Conservation (phyloP, 2,888 invertebrate species). For the Ceriagrion tenellum region DNA sequence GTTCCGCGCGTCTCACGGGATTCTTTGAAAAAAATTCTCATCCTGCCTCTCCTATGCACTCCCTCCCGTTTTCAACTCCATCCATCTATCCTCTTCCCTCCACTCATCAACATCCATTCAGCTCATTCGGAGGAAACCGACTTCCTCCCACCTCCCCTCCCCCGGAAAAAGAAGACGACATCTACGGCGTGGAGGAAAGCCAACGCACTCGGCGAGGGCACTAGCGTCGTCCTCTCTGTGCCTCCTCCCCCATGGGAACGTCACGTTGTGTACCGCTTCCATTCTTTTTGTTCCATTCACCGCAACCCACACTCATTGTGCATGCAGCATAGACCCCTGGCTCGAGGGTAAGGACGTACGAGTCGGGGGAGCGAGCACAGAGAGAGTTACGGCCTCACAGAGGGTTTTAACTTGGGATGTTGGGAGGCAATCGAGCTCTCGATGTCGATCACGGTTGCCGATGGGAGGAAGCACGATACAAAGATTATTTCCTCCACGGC, state of each 20-base stretch:
- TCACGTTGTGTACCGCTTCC: background rate
- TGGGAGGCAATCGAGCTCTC: background rate
- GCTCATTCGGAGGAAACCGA: slow-evolving; percentile 49
- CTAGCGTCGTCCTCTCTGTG: too few species aligned
- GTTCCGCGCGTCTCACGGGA: slow-evolving; percentile 38
- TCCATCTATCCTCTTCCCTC: background rate
- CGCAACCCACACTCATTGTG: slow-evolving; percentile 6
- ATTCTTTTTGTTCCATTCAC: slow-evolving; percentile 7
- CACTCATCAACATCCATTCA: background rate
- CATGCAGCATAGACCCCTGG: background rate
- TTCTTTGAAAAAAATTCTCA: background rate
- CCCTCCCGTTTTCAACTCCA: slow-evolving; percentile 19
- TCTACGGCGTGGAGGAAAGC: background rate
- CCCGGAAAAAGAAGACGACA: background rate
- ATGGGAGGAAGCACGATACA: background rate
- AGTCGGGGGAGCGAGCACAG: background rate
- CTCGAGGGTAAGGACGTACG: background rate
- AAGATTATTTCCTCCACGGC: background rate
- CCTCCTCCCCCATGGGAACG: slow-evolving; percentile 14
- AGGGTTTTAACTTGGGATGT: background rate
- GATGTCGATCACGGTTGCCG: background rate
- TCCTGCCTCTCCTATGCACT: background rate
- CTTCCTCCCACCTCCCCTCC: background rate
- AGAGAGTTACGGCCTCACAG: background rate
- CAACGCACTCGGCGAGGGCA: background rate